Conservation (phyloP, 2,113 vertebrate genomes). For the Naja naja region DNA sequence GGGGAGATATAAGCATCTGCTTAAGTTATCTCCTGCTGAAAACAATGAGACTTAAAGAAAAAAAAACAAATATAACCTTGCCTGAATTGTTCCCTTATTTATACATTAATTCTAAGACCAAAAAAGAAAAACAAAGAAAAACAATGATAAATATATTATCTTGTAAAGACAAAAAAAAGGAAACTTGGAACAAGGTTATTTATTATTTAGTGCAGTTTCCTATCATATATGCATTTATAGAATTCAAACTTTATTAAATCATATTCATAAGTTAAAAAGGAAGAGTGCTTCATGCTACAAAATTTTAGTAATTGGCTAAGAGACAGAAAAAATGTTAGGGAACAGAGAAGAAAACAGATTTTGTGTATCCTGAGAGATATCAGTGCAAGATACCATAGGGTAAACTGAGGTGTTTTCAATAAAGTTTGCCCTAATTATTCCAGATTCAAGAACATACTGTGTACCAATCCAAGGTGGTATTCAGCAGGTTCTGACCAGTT, state of each 20-base stretch:
- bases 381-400: neutral
- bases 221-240: neutral
- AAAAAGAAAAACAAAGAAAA: constrained; percentile 36
- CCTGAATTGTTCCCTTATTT: neutral
- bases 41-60: neutral
- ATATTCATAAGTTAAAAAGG: neutral
- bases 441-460: neutral
- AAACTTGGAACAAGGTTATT: neutral
- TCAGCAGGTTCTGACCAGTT: no score
- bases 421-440: neutral
- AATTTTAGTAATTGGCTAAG: neutral
- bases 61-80: neutral
- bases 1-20: neutral
- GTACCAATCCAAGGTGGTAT: neutral
- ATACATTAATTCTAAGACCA: constrained; percentile 18
- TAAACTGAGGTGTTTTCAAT: neutral
- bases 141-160: neutral
- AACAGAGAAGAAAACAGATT: neutral
- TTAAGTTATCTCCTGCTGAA: neutral
- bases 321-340: neutral
- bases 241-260: neutral
- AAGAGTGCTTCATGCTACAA: constrained; percentile 33
- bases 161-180: constrained; percentile 19
- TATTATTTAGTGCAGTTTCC: neutral
- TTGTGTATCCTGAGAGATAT: neutral